These are phyloP conservation scores for Erebia epiphron DNA, from an alignment of 2,888 invertebrate genomes.

Conservation along the genomic window DNA sequence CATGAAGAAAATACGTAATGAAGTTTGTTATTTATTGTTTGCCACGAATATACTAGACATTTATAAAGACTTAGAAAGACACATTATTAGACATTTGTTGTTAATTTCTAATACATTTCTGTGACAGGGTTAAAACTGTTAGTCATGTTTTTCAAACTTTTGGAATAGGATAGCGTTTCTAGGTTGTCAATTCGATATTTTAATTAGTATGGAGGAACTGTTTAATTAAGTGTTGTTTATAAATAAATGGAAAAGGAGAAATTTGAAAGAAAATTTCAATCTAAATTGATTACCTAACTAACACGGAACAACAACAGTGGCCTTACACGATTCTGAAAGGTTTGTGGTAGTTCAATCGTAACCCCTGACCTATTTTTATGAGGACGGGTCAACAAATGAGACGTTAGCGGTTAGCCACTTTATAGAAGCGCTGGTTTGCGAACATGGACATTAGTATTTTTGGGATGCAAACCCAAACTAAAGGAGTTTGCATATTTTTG, in stretches of 20 bases:
- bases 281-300: conserved; percentile 1
- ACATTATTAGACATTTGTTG: background rate
- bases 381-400: conserved; percentile 12
- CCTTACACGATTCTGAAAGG: conserved; percentile 11
- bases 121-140: too few species aligned
- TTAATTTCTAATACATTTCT: background rate
- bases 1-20: conserved; percentile 28
- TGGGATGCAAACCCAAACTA: background rate
- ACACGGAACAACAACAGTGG: background rate
- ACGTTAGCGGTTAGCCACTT: conserved; percentile 12
- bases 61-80: background rate
- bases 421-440: background rate
- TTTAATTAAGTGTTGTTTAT: background rate
- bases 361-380: conserved; percentile 23
- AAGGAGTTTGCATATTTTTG: too few species aligned
- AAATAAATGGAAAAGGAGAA: background rate
- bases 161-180: too few species aligned
- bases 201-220: too few species aligned
- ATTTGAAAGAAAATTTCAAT: background rate
- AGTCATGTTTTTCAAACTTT: too few species aligned
- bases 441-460: background rate
- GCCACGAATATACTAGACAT: background rate
- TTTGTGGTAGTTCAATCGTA: conserved; percentile 19
- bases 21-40: conserved; percentile 14
- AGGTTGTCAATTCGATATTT: too few species aligned